Evolutionary conservation across 1,140 invertebrate species (phyloP).

Genomic region (Tenebrio molitor): DNA sequence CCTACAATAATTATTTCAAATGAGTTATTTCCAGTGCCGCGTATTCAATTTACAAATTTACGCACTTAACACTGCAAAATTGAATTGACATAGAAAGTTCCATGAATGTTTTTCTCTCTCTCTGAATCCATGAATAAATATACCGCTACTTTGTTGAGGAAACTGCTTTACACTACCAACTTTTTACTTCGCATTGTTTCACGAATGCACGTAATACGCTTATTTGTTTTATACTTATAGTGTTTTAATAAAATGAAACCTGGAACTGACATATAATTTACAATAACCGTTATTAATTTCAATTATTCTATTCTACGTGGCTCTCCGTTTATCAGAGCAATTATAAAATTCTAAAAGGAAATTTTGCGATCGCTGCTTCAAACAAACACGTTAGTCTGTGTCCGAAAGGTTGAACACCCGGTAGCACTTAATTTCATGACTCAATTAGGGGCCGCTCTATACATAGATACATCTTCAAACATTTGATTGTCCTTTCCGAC

Average conservation of each 20-base stretch:
- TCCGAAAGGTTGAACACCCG: not conserved
- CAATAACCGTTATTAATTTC: conserved; percentile 5
- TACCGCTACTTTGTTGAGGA: conserved; percentile 41
- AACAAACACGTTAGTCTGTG: too few relatives aligned
- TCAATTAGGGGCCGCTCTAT: not conserved
- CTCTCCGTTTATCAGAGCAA: too few relatives aligned
- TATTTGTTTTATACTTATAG: conserved; percentile 42
- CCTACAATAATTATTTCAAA: conserved; percentile 46
- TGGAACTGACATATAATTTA: conserved; percentile 20
- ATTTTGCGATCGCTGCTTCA: not conserved
- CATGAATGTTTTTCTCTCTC: conserved; percentile 30
- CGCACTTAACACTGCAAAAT: conserved; percentile 43
- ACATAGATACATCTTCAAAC: conserved; percentile 7
- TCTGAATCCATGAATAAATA: conserved; percentile 45
- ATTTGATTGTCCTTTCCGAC: not conserved
- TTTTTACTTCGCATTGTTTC: conserved; percentile 42
- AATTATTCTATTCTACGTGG: not conserved
- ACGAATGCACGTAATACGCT: conserved; percentile 41
- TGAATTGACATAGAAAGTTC: conserved; percentile 45
- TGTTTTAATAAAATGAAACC: conserved; percentile 33
- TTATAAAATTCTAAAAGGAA: not conserved
- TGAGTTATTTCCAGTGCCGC: conserved; percentile 45
- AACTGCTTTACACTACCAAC: conserved; percentile 39
- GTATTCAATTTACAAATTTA: conserved; percentile 42
- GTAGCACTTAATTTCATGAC: conserved; percentile 10